Evolutionary conservation across 92 coral and sea anemone species (phyloP).

Genomic region (Bergia sp.): DNA sequence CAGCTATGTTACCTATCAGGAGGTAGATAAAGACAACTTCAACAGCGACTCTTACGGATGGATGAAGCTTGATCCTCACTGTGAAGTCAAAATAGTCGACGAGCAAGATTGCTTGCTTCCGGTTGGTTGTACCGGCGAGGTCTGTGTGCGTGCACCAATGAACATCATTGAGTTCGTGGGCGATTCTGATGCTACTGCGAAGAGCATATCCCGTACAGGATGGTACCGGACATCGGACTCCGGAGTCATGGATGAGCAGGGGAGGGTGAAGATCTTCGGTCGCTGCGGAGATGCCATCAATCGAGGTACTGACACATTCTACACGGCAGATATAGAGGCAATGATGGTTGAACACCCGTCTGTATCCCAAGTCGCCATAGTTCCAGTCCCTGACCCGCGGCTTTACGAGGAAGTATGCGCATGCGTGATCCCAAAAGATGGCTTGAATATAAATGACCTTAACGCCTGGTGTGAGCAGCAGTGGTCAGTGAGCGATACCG

Average conservation of each 20-base stretch:
- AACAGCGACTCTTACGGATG: neutral
- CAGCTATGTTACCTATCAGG: neutral
- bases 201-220: constrained; percentile 39
- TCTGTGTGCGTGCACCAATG: constrained; percentile 13
- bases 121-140: constrained; percentile 32
- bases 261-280: constrained; percentile 29
- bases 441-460: neutral
- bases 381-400: neutral
- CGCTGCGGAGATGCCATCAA: constrained; percentile 33
- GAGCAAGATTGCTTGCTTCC: constrained; percentile 30
- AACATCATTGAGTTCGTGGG: constrained; percentile 37
- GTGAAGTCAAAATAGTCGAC: constrained; percentile 39
- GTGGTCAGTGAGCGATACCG: neutral
- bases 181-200: constrained; percentile 32
- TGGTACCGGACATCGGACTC: constrained; percentile 49
- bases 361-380: neutral
- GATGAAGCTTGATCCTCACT: constrained; percentile 25
- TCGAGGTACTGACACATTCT: constrained; percentile 46
- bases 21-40: neutral
- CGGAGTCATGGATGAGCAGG: constrained; percentile 41
- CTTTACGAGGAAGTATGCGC: neutral
- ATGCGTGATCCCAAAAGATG: neutral
- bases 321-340: constrained; percentile 41
- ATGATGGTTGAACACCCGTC: constrained; percentile 34
- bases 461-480: neutral